These are phyloP conservation scores for Cyclargus thomasi DNA, from an alignment of 1,140 invertebrate genomes.

Conservation along the genomic window DNA sequence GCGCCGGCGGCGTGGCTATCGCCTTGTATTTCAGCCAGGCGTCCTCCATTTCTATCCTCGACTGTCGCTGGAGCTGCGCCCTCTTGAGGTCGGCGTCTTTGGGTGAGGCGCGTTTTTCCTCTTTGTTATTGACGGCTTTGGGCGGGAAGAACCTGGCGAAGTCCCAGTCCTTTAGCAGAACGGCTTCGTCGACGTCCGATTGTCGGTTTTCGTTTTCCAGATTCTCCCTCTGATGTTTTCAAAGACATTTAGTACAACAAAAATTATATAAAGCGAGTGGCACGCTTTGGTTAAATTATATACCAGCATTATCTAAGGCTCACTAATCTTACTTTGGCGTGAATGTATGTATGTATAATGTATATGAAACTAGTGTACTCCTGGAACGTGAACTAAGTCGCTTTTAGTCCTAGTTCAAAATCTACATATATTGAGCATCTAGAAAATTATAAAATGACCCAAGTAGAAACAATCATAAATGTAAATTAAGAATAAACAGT, in stretches of 20 bases:
- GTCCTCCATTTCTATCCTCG: conserved; percentile 62
- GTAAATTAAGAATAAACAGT: too few species aligned
- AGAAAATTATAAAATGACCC: not conserved
- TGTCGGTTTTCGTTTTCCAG: conserved; percentile 57
- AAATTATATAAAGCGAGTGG: conserved; percentile 51
- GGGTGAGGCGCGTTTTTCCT: conserved; percentile 58
- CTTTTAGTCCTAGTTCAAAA: not conserved
- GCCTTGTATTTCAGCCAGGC: conserved; percentile 69
- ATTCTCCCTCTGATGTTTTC: conserved; percentile 63
- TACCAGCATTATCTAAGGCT: conserved; percentile 36
- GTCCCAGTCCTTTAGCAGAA: conserved; percentile 88
- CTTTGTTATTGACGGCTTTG: conserved; percentile 54
- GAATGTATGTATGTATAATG: conserved; percentile 27
- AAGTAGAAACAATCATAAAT: too few species aligned
- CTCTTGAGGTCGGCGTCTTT: conserved; percentile 57
- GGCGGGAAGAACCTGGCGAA: conserved; percentile 87
- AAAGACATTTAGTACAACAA: conserved; percentile 64
- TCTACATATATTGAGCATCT: not conserved
- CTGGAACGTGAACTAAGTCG: not conserved
- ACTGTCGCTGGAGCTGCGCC: conserved; percentile 57
- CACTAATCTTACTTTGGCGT: conserved; percentile 72
- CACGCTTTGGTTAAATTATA: conserved; percentile 27
- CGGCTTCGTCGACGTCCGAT: conserved; percentile 81
- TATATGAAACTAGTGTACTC: not conserved
- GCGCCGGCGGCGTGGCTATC: conserved; percentile 60